Conservation (phyloP, 2,113 vertebrate species). For the Gymnarchus niloticus region DNA sequence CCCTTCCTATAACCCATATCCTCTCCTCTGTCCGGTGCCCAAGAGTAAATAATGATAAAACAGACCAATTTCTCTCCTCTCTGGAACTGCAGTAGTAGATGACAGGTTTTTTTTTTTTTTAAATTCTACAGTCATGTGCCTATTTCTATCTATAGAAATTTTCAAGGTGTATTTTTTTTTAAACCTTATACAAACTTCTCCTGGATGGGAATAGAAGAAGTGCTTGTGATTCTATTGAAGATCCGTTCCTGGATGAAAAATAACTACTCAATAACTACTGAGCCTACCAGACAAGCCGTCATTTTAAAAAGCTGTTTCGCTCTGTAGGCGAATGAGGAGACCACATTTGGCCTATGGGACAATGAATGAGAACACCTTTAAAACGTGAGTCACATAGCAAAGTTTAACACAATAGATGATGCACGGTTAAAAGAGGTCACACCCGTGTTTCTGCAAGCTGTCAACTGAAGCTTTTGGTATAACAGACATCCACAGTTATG, state of each 20-base stretch:
- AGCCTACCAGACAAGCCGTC: not conserved
- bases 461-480: not conserved
- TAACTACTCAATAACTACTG: not conserved
- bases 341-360: not conserved
- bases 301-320: not conserved
- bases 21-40: not conserved
- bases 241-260: not conserved
- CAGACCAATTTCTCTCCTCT: not conserved
- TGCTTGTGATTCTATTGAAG: not conserved
- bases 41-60: not conserved
- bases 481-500: not conserved
- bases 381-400: not conserved
- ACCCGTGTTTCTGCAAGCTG: too few relatives aligned
- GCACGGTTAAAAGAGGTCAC: not conserved
- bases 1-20: not conserved
- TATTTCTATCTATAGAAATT: not conserved
- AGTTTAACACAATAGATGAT: not conserved
- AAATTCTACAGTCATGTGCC: not conserved
- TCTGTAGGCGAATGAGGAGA: not conserved
- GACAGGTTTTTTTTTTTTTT: constrained; percentile 8
- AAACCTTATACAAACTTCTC: not conserved
- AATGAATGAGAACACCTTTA: not conserved
- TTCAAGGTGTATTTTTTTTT: not conserved
- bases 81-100: not conserved
- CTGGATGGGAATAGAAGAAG: not conserved